Percentiles rank a stretch among this genome's conserved stretches.
phyloP scores from a whole-genome alignment of 2,888 invertebrate genomes.

The Dryobotodes eremita region DNA sequence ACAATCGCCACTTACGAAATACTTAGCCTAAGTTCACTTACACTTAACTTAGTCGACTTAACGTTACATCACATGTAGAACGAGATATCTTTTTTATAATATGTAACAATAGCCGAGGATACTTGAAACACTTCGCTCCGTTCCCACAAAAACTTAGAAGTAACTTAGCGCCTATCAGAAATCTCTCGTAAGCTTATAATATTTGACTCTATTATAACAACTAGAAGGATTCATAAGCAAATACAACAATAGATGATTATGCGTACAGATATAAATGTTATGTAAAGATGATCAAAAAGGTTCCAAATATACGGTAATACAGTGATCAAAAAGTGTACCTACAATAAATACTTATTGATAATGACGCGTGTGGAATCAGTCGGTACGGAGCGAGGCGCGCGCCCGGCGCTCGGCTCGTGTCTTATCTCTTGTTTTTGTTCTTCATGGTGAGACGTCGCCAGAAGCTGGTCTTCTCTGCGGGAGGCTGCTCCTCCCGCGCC shows the following conservation, averaged over 20 bases:
- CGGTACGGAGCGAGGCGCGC: conserved; percentile 77
- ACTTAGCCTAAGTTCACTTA: conserved; percentile 80
- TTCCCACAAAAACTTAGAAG: conserved; percentile 74
- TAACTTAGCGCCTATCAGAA: conserved; percentile 63
- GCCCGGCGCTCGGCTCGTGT: conserved; percentile 69
- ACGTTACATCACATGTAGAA: conserved; percentile 90
- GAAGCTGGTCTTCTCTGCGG: conserved; percentile 92
- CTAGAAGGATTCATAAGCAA: conserved; percentile 65
- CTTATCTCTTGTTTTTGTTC: conserved; percentile 93
- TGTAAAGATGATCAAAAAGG: conserved; percentile 67
- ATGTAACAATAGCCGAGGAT: conserved; percentile 85
- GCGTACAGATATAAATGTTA: conserved; percentile 61
- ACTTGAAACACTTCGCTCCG: conserved; percentile 76
- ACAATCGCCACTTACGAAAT: conserved; percentile 80
- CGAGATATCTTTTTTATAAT: conserved; percentile 86
- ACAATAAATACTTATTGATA: conserved; percentile 63
- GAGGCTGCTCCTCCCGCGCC: conserved; percentile 86
- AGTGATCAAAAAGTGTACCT: conserved; percentile 64
- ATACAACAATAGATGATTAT: conserved; percentile 65
- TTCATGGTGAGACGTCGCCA: conserved; percentile 93
- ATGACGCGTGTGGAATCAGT: conserved; percentile 55
- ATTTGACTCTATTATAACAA: conserved; percentile 65
- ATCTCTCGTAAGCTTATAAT: conserved; percentile 66
- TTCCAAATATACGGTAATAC: conserved; percentile 48
- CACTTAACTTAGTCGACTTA: conserved; percentile 84